Percentiles rank a stretch among this genome's conserved stretches.
Evolutionary conservation across 2,113 vertebrate genomes (phyloP).

Genomic region (Leucopsar rothschildi): DNA sequence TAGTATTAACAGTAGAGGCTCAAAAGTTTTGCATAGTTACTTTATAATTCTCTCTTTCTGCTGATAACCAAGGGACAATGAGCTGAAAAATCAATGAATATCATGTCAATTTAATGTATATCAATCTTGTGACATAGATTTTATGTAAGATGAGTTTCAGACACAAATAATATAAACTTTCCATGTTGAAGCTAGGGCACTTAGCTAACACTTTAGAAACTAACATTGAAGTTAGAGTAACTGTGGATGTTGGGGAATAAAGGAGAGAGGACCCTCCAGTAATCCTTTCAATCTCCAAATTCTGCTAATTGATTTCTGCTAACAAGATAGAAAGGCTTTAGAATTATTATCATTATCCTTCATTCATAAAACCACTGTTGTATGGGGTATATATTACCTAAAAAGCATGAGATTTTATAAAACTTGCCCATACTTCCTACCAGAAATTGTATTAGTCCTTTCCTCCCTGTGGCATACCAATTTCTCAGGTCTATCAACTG

Average conservation of each 20-base stretch:
- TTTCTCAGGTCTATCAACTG: slow-evolving; percentile 24
- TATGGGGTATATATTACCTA: background rate
- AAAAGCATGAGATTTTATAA: background rate
- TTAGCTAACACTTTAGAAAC: background rate
- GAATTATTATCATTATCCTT: background rate
- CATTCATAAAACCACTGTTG: background rate
- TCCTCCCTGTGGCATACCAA: background rate
- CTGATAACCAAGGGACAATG: background rate
- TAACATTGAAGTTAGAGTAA: background rate
- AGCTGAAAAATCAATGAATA: background rate
- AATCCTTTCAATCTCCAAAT: background rate
- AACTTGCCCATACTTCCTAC: background rate
- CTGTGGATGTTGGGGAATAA: background rate
- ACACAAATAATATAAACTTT: background rate
- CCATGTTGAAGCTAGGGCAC: background rate
- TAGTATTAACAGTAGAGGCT: background rate
- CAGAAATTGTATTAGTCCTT: slow-evolving; percentile 1
- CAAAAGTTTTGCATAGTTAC: background rate
- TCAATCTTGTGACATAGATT: background rate
- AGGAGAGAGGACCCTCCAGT: background rate
- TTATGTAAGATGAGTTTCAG: background rate
- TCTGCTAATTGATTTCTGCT: background rate
- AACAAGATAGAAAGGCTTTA: background rate
- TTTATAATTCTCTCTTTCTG: background rate
- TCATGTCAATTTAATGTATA: background rate